Percentiles rank a stretch among this genome's conserved stretches.
Conservation (phyloP, 2,113 vertebrate genomes). For the Bos indicus region DNA sequence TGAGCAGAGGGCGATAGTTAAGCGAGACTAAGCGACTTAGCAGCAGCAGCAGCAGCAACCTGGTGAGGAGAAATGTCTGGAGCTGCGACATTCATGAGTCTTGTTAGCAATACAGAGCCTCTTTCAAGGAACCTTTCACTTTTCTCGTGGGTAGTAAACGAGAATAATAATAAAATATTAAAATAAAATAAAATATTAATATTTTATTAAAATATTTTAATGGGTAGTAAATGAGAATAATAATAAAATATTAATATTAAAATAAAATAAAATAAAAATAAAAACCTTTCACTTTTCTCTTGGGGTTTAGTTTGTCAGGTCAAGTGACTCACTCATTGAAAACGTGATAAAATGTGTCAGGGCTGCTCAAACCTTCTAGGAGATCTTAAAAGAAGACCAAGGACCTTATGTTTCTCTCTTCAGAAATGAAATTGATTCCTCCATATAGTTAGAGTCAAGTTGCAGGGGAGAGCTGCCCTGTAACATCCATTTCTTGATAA, state of each 20-base stretch:
- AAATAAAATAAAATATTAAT: too few species aligned
- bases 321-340: not conserved
- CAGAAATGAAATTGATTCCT: not conserved
- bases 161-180: too few species aligned
- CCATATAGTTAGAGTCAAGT: not conserved
- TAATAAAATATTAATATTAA: too few species aligned
- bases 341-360: not conserved
- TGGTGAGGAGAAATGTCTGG: not conserved
- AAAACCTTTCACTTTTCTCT: not conserved
- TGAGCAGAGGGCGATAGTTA: not conserved
- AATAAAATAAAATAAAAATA: too few species aligned
- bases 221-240: too few species aligned
- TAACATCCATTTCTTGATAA: not conserved
- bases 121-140: not conserved
- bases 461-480: not conserved
- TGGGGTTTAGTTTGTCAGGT: not conserved
- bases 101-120: not conserved
- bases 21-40: not conserved
- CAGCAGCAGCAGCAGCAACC: too few species aligned
- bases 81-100: fast-evolving
- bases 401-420: not conserved
- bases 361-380: not conserved
- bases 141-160: not conserved
- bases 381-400: not conserved
- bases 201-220: too few species aligned